Evolutionary conservation across 2,113 vertebrate genomes (phyloP).

Genomic region (Arvicanthis niloticus): DNA sequence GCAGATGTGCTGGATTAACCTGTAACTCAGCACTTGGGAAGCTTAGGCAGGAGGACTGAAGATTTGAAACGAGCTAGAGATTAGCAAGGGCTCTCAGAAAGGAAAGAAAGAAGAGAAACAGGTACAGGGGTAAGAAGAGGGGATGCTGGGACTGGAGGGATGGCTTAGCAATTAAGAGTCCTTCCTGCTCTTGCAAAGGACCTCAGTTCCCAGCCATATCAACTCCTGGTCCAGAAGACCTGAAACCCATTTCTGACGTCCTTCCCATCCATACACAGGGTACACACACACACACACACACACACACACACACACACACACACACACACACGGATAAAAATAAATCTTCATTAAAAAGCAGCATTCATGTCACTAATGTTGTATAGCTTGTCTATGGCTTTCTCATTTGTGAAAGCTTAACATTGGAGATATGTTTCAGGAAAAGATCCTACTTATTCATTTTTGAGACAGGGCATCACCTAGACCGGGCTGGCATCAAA

Average conservation of each 20-base stretch:
- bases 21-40: neutral
- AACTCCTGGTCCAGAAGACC: neutral
- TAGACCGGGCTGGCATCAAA: neutral
- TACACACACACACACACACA: neutral
- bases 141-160: neutral
- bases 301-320: neutral
- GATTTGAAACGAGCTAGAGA: neutral
- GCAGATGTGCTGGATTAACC: neutral
- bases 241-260: neutral
- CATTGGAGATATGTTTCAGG: constrained; percentile 7
- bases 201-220: neutral
- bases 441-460: neutral
- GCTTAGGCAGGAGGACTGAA: neutral
- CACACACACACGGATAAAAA: neutral
- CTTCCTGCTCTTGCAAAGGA: neutral
- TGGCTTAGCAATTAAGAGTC: neutral
- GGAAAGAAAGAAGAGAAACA: neutral
- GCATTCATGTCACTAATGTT: neutral
- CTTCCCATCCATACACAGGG: neutral
- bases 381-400: neutral
- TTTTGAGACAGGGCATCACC: neutral
- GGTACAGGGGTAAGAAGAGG: neutral
- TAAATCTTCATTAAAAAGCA: neutral
- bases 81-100: neutral
- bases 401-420: constrained; percentile 48